Conservation (phyloP, 1,140 invertebrate species). For the Euglossa dilemma region DNA sequence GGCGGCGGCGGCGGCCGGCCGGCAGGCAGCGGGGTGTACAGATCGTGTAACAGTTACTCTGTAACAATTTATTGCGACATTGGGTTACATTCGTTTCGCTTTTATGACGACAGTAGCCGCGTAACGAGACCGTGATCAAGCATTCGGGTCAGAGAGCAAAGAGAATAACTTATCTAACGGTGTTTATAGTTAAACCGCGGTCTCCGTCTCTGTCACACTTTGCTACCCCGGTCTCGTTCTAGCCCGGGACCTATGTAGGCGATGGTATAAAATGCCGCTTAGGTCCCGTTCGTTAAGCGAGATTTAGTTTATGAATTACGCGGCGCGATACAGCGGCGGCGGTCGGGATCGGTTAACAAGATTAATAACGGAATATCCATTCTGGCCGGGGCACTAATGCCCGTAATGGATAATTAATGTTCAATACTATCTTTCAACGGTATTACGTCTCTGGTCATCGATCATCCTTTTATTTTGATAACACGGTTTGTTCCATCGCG, state of each 20-base stretch:
- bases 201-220: too few relatives aligned
- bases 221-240: too few relatives aligned
- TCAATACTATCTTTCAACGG: constrained; percentile 41
- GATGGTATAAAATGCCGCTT: constrained; percentile 11
- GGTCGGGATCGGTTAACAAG: constrained; percentile 36
- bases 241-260: neutral
- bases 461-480: constrained; percentile 31
- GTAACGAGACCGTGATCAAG: constrained; percentile 50
- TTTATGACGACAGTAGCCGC: constrained; percentile 50
- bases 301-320: constrained; percentile 50
- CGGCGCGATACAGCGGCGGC: neutral
- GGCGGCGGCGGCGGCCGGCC: neutral
- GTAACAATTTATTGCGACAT: constrained; percentile 54
- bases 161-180: constrained; percentile 49
- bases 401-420: constrained; percentile 49
- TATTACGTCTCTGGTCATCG: constrained; percentile 28
- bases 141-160: constrained; percentile 47
- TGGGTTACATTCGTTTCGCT: constrained; percentile 47
- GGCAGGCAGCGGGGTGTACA: neutral
- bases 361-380: constrained; percentile 44
- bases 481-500: neutral
- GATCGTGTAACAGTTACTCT: constrained; percentile 41
- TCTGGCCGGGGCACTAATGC: constrained; percentile 22
- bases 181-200: constrained; percentile 32
- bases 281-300: constrained; percentile 20